phyloP scores from a whole-genome alignment of 2,888 invertebrate species.

The Epinotia ramella region DNA sequence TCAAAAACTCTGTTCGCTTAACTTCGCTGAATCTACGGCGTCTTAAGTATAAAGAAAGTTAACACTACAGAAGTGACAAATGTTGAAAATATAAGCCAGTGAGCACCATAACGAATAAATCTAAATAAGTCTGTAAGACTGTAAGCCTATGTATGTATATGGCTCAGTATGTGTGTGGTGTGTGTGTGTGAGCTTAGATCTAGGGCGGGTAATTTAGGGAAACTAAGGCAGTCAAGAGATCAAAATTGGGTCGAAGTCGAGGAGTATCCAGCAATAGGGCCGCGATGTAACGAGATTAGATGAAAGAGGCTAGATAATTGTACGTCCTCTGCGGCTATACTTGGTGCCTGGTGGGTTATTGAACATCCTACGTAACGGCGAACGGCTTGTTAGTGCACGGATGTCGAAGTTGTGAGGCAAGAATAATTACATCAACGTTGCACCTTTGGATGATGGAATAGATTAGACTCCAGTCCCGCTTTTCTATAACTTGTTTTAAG shows the following conservation, averaged over 20 bases:
- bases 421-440: neutral
- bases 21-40: no score
- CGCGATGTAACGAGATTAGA: neutral
- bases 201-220: no score
- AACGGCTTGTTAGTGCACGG: neutral
- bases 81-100: no score
- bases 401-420: neutral
- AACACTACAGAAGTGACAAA: no score
- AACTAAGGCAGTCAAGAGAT: neutral
- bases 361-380: neutral
- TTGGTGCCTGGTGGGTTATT: neutral
- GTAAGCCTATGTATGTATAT: no score
- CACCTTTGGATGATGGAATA: neutral
- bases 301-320: conserved; percentile 1
- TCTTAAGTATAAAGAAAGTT: no score
- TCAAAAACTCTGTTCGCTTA: no score
- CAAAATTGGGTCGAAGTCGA: neutral
- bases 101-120: no score
- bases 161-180: no score
- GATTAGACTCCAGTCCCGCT: neutral
- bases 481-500: no score
- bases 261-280: neutral
- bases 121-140: no score
- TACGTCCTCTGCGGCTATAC: neutral
- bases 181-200: no score